Evolutionary conservation across 2,797 vertebrate species (phyloP).

Genomic region (Mus caroli): DNA sequence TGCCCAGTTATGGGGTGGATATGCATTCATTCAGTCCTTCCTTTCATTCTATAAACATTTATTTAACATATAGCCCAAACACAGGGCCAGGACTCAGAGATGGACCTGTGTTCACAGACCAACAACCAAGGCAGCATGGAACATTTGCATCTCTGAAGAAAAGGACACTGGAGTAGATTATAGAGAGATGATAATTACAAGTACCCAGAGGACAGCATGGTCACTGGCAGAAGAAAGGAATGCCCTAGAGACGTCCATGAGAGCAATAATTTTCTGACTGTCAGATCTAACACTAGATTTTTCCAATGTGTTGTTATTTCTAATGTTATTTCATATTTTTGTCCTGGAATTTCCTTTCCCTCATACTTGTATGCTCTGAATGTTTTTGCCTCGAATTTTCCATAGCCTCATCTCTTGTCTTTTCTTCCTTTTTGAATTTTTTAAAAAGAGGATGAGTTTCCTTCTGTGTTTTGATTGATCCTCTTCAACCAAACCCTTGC

Average conservation of each 20-base stretch:
- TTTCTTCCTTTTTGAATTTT: neutral
- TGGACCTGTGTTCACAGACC: neutral
- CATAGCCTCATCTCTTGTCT: neutral
- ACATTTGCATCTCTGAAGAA: neutral
- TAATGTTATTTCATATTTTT: neutral
- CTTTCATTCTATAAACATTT: slow-evolving; percentile 43
- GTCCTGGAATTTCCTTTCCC: slow-evolving; percentile 38
- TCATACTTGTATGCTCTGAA: neutral
- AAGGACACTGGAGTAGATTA: neutral
- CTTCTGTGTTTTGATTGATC: neutral
- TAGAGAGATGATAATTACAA: neutral
- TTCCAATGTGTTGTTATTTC: neutral
- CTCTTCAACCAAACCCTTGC: neutral
- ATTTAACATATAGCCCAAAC: slow-evolving; percentile 13
- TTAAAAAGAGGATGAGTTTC: neutral
- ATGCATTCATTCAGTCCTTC: neutral
- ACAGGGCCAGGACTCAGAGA: neutral
- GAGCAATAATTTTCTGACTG: neutral
- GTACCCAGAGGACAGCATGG: neutral
- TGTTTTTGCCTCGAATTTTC: neutral
- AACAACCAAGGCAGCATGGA: slow-evolving; percentile 33
- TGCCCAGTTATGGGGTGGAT: neutral
- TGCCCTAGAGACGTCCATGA: neutral
- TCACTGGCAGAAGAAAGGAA: neutral
- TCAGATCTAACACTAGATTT: neutral